A percentile compares a stretch with the other conserved stretches of the same genome.
Conservation (phyloP, 2,888 invertebrate genomes). For the Aphelenchoides bicaudatus region DNA sequence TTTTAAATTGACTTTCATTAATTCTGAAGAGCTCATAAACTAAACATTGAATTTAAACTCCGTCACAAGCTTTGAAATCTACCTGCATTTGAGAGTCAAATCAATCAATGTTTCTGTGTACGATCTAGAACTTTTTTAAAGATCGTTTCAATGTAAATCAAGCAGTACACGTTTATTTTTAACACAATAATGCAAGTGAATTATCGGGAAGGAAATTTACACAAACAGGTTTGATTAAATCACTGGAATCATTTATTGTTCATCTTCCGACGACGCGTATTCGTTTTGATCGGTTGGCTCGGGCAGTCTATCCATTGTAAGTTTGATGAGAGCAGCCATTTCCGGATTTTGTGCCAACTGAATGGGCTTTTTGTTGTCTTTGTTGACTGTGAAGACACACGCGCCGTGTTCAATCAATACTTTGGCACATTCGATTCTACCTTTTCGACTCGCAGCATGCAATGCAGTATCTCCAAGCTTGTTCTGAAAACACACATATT, state of each 20-base stretch:
- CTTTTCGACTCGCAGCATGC: conserved; percentile 68
- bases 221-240: too few relatives aligned
- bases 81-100: too few relatives aligned
- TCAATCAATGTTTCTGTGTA: too few relatives aligned
- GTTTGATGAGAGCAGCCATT: conserved; percentile 83
- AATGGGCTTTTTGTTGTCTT: conserved; percentile 65
- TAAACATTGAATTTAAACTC: too few relatives aligned
- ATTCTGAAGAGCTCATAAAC: too few relatives aligned
- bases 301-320: conserved; percentile 74
- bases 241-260: too few relatives aligned
- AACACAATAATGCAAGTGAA: too few relatives aligned
- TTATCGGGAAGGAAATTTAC: conserved; percentile 1
- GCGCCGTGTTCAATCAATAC: conserved; percentile 66
- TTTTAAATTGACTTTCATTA: too few relatives aligned
- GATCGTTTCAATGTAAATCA: too few relatives aligned
- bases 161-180: too few relatives aligned
- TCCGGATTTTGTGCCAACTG: conserved; percentile 63
- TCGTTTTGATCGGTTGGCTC: conserved; percentile 69
- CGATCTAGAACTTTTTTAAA: too few relatives aligned
- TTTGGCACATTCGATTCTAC: conserved; percentile 66
- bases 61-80: too few relatives aligned
- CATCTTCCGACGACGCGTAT: conserved; percentile 34
- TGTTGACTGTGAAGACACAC: conserved; percentile 65
- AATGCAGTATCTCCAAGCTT: conserved; percentile 70
- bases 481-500: conserved; percentile 63